Base-by-base conservation (phyloP, 2,888 invertebrate genomes). In the Caenorhabditis virilis region DNA sequence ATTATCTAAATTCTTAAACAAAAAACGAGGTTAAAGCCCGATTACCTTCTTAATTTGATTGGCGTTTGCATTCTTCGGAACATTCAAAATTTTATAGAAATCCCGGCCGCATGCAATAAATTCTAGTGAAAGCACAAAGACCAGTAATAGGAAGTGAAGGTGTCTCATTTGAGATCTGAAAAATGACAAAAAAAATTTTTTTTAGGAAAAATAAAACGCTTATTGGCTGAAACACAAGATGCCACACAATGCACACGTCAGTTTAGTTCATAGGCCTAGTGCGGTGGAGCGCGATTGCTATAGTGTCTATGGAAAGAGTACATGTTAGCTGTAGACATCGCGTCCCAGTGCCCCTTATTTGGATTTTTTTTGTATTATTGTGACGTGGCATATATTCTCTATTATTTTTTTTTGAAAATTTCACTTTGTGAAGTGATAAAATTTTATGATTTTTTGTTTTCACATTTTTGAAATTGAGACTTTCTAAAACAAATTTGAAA, bases 1-100 rank as follows among this genome's bases (percentile, higher is more conserved):
- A 43, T 36, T 38, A 39, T 35, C 22, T 18, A 25, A 49, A 42
- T 47, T 51, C 33, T 49, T 18, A 3, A 49, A 18, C 2, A 13
- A 16, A n/a, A n/a, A 16, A 26, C 25, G 15, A 6, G 20, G 27
- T 46, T 3, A 52, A 45, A 27, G 23, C 35, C 45, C 30, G 16
- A 15, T 46, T 26, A 63, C 95, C 87, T 95, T 95, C 85, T 99
- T 99, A 61, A 98, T 92, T 85, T 95, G 91, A 86, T 97, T 92
- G 60, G 90, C 89, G 79, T 88, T 91, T 18, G 98, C 97, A 78
- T 89, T 89, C 84, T 89, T 89, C 47, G 90, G 87, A 59, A 95
- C 89, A 72, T 91, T 91, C 18, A 83, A 62, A 48, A 83, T 83
- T 61, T 82, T 79, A 66, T 83, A 83, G 58, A 83, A 83, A 59